A percentile compares a stretch with the other conserved stretches of the same genome.
Evolutionary conservation across 92 coral and sea anemone genomes (phyloP).

Genomic region (Epizoanthus scotinus): DNA sequence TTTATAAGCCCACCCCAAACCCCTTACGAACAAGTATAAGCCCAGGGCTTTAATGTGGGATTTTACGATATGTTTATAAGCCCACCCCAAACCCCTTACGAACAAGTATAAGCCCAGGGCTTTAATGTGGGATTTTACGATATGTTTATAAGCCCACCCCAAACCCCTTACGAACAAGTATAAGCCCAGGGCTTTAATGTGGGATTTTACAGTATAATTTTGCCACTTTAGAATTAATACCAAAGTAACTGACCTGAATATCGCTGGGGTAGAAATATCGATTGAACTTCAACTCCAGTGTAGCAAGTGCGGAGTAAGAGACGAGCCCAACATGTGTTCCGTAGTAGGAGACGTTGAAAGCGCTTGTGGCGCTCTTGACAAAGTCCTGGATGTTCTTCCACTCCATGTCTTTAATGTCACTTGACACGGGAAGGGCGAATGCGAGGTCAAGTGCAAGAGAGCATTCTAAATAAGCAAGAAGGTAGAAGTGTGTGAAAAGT

Average conservation of each 20-base stretch:
- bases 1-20: no score
- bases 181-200: no score
- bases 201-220: no score
- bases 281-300: slow-evolving; percentile 91
- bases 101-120: no score
- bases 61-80: no score
- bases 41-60: no score
- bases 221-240: no score
- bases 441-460: slow-evolving; percentile 79
- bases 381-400: slow-evolving; percentile 92
- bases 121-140: no score
- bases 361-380: slow-evolving; percentile 84
- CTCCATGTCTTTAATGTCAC: slow-evolving; percentile 87
- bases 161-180: no score
- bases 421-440: slow-evolving; percentile 89
- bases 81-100: no score
- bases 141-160: no score
- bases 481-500: background rate
- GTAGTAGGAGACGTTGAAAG: slow-evolving; percentile 81
- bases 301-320: slow-evolving; percentile 92
- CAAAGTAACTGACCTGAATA: slow-evolving; percentile 43
- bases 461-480: slow-evolving; percentile 58
- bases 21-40: no score
- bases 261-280: slow-evolving; percentile 86
- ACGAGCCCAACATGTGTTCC: slow-evolving; percentile 94